phyloP scores from a whole-genome alignment of 2,888 invertebrate genomes.

The Nephrotoma flavescens region DNA sequence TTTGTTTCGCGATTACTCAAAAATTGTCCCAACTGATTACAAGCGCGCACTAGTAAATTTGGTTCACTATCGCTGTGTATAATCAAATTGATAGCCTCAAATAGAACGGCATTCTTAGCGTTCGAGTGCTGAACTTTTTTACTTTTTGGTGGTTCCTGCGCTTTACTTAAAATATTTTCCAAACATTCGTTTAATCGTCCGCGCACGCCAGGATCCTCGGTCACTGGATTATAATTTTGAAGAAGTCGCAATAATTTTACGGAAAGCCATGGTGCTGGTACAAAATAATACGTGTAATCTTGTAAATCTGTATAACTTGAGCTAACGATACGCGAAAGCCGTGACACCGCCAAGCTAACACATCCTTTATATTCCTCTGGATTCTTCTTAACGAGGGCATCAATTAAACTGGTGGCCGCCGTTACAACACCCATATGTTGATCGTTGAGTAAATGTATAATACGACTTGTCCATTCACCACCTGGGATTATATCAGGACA shows the following conservation, averaged over 20 bases:
- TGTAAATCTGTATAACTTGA: slow-evolving; percentile 98
- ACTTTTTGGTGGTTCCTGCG: slow-evolving; percentile 98
- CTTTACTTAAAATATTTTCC: slow-evolving; percentile 96
- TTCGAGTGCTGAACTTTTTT: slow-evolving; percentile 99
- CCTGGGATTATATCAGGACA: slow-evolving; percentile 93
- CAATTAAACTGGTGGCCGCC: slow-evolving; percentile 93
- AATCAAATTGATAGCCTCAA: slow-evolving; percentile 98
- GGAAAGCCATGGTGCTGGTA: slow-evolving; percentile 99
- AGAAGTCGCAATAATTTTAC: slow-evolving; percentile 90
- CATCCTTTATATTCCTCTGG: slow-evolving; percentile 99
- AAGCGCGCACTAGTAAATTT: slow-evolving; percentile 90
- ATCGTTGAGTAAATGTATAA: slow-evolving; percentile 96
- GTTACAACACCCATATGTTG: slow-evolving; percentile 99
- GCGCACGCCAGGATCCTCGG: slow-evolving; percentile 91
- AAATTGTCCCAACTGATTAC: slow-evolving; percentile 98
- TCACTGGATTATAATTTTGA: slow-evolving; percentile 96
- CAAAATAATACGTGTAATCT: slow-evolving; percentile 99
- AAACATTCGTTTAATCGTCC: slow-evolving; percentile 94
- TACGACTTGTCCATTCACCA: slow-evolving; percentile 97
- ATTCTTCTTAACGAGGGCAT: slow-evolving; percentile 95
- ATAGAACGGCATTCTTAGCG: slow-evolving; percentile 98
- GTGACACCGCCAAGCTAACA: slow-evolving; percentile 92
- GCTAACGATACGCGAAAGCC: slow-evolving; percentile 95
- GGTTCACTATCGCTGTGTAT: slow-evolving; percentile 99
- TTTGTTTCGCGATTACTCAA: slow-evolving; percentile 95